Percentiles rank a stretch among this genome's conserved stretches.
Conservation (phyloP, 2,888 invertebrate species). For the Reticulitermes lucifugus region DNA sequence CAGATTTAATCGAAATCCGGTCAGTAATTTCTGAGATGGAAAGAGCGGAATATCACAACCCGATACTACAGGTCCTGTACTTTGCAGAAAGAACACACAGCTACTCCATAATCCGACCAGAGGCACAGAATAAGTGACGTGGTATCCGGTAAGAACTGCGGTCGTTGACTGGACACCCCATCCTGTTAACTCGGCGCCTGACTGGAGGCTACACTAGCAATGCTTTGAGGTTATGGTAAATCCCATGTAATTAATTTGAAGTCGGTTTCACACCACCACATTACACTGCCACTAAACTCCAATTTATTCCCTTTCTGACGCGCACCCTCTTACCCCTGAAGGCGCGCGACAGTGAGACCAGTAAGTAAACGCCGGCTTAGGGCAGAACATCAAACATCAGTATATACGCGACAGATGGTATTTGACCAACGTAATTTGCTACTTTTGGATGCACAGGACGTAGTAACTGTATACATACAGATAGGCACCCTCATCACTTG, state of each 20-base stretch:
- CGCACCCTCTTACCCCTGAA: neutral
- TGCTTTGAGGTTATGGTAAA: slow-evolving; percentile 40
- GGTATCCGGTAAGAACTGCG: too few relatives aligned
- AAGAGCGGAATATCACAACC: too few relatives aligned
- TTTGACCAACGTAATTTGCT: slow-evolving; percentile 39
- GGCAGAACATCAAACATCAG: neutral
- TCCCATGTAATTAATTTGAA: slow-evolving; percentile 48
- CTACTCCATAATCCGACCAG: too few relatives aligned
- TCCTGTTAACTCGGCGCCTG: neutral
- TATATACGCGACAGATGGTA: slow-evolving; percentile 6
- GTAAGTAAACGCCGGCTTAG: slow-evolving; percentile 32
- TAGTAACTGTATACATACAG: slow-evolving; percentile 21
- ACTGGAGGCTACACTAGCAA: neutral
- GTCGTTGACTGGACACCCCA: too few relatives aligned
- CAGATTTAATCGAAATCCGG: too few relatives aligned
- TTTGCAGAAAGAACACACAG: too few relatives aligned
- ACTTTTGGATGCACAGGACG: slow-evolving; percentile 31
- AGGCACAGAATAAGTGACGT: too few relatives aligned
- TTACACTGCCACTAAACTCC: slow-evolving; percentile 44
- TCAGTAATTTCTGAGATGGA: too few relatives aligned
- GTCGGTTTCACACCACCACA: slow-evolving; percentile 47
- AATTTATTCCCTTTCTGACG: slow-evolving; percentile 31
- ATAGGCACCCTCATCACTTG: slow-evolving; percentile 42
- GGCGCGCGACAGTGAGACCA: neutral
- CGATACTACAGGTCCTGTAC: too few relatives aligned